Percentiles rank a stretch among this genome's conserved stretches.
Conservation (phyloP, 1,140 invertebrate species). For the Drosophila busckii region DNA sequence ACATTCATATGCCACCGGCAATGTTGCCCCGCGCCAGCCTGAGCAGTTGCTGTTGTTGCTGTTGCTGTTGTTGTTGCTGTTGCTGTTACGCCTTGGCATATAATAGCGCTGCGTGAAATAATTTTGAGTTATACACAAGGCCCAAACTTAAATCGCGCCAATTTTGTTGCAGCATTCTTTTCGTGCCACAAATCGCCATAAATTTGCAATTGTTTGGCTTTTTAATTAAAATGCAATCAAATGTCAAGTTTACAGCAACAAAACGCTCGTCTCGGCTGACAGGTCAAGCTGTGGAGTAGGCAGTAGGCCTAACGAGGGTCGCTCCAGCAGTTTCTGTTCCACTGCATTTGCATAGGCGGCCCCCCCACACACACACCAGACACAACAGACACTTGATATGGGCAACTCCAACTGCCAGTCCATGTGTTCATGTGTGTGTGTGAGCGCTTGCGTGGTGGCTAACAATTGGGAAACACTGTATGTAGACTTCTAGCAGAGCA, state of each 20-base stretch:
- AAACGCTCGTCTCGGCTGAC: slow-evolving; percentile 78
- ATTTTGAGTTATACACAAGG: slow-evolving; percentile 57
- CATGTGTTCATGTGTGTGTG: slow-evolving; percentile 61
- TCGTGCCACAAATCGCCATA: slow-evolving; percentile 44
- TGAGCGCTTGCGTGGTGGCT: slow-evolving; percentile 73
- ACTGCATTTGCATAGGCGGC: slow-evolving; percentile 62
- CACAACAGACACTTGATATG: neutral
- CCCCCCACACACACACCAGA: slow-evolving; percentile 29
- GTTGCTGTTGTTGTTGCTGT: too few relatives aligned
- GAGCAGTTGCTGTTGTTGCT: too few relatives aligned
- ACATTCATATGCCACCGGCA: slow-evolving; percentile 37
- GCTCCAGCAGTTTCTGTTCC: slow-evolving; percentile 53
- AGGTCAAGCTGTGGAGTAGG: slow-evolving; percentile 40
- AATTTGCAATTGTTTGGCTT: slow-evolving; percentile 62
- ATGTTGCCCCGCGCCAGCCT: slow-evolving; percentile 17
- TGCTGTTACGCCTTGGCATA: slow-evolving; percentile 18
- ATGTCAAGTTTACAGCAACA: slow-evolving; percentile 74
- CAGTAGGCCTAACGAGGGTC: slow-evolving; percentile 66
- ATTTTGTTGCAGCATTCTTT: slow-evolving; percentile 44
- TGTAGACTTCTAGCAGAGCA: slow-evolving; percentile 14
- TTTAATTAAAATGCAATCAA: slow-evolving; percentile 78
- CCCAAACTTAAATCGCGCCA: slow-evolving; percentile 27
- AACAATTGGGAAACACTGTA: slow-evolving; percentile 73
- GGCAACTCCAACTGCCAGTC: slow-evolving; percentile 17
- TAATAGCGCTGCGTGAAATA: slow-evolving; percentile 64